These are phyloP conservation scores for Macquaria australasica DNA, from an alignment of 2,113 vertebrate species.

Conservation along the genomic window DNA sequence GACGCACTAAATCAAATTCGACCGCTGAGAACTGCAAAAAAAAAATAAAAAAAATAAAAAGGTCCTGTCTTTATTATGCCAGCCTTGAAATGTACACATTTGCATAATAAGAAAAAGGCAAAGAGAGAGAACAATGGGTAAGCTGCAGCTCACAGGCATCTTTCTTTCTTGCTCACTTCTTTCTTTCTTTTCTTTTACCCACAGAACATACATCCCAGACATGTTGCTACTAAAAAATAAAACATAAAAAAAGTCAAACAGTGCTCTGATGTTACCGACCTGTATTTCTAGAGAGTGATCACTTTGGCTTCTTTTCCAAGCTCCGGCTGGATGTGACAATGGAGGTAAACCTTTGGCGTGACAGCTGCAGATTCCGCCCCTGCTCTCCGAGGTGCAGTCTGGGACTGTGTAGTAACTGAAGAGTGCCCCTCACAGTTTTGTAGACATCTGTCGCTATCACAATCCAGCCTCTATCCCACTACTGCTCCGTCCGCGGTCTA, in stretches of 20 bases:
- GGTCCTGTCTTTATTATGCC: neutral
- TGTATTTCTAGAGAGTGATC: slow-evolving; percentile 64
- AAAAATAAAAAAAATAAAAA: neutral
- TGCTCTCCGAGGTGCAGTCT: slow-evolving; percentile 79
- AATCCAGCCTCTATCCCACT: slow-evolving; percentile 71
- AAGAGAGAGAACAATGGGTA: slow-evolving; percentile 46
- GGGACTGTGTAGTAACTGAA: slow-evolving; percentile 68
- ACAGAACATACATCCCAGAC: neutral
- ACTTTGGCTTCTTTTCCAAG: slow-evolving; percentile 56
- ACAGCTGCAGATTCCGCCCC: slow-evolving; percentile 82
- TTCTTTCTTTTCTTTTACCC: neutral
- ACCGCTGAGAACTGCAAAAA: neutral
- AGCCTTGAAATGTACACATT: slow-evolving; percentile 23
- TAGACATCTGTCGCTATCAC: slow-evolving; percentile 85
- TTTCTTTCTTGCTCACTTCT: slow-evolving; percentile 22
- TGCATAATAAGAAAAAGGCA: slow-evolving; percentile 20
- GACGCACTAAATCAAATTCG: slow-evolving; percentile 19
- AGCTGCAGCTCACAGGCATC: slow-evolving; percentile 7
- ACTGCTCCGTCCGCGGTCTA: slow-evolving; percentile 70
- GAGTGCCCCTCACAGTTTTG: slow-evolving; percentile 74
- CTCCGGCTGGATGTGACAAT: slow-evolving; percentile 71
- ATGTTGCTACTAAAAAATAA: neutral
- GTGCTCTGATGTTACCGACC: slow-evolving; percentile 64
- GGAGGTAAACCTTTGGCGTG: slow-evolving; percentile 73
- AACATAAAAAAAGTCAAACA: neutral